Conservation (phyloP, 2,797 vertebrate species). For the Syngnathus rostellatus region DNA sequence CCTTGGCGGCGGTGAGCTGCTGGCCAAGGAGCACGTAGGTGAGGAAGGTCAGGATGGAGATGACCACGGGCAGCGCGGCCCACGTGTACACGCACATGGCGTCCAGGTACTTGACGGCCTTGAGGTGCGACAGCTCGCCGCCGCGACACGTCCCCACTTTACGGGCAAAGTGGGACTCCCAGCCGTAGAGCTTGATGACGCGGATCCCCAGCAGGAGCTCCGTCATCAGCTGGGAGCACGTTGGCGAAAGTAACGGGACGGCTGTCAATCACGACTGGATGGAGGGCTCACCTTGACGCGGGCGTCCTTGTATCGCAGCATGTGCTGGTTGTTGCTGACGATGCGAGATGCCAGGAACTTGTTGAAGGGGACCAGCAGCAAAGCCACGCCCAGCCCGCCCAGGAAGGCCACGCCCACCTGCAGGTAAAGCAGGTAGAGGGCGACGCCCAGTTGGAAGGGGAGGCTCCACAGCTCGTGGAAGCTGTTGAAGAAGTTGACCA, state of each 20-base stretch:
- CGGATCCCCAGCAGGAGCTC: conserved; percentile 87
- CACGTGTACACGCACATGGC: conserved; percentile 92
- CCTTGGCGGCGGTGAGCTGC: conserved; percentile 89
- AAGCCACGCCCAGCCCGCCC: conserved; percentile 76
- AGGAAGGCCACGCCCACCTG: conserved; percentile 88
- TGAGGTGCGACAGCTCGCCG: conserved; percentile 76
- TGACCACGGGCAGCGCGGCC: conserved; percentile 87
- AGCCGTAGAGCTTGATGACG: conserved; percentile 90
- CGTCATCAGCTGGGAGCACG: conserved; percentile 77
- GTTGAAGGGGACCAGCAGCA: conserved; percentile 88
- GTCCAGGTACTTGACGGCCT: conserved; percentile 81
- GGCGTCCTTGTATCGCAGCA: conserved; percentile 83
- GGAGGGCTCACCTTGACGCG: conserved; percentile 81
- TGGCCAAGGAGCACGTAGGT: conserved; percentile 85
- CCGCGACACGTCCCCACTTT: conserved; percentile 69
- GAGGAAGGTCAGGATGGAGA: conserved; percentile 88
- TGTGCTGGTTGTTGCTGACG: conserved; percentile 76
- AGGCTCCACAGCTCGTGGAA: conserved; percentile 95
- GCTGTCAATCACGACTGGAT: not conserved
- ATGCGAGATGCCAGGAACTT: conserved; percentile 83
- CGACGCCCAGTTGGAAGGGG: conserved; percentile 77
- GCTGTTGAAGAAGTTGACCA: conserved; percentile 83
- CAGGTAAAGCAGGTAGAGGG: conserved; percentile 82
- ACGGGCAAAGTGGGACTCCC: conserved; percentile 79
- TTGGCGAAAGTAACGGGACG: too few relatives aligned